Evolutionary conservation across 1,140 invertebrate genomes (phyloP).

Genomic region (Polyergus mexicanus): DNA sequence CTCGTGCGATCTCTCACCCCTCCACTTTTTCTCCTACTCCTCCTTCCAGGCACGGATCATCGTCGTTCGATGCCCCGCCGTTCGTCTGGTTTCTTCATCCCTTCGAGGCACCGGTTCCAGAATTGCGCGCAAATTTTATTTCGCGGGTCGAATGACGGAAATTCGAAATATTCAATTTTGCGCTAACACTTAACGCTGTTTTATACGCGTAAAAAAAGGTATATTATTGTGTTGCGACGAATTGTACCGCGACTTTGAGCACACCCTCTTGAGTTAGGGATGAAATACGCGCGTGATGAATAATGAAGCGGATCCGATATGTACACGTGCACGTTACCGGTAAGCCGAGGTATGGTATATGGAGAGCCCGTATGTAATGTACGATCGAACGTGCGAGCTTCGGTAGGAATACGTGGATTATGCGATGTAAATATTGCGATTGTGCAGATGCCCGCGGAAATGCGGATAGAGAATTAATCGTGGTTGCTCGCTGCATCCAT

Average conservation of each 20-base stretch:
- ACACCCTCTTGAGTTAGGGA: not conserved
- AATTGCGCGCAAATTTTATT: conserved; percentile 10
- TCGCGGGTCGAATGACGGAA: not conserved
- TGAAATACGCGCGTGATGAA: conserved; percentile 23
- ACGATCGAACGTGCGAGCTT: conserved; percentile 34
- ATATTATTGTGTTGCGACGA: not conserved
- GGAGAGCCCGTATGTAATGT: not conserved
- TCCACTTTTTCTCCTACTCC: conserved; percentile 47
- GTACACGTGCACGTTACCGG: not conserved
- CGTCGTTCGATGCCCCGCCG: conserved; percentile 51
- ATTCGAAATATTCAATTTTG: conserved; percentile 18
- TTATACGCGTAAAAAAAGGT: conserved; percentile 13
- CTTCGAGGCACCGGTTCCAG: not conserved
- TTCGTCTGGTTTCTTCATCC: conserved; percentile 20
- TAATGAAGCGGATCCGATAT: conserved; percentile 7
- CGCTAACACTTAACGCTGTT: not conserved
- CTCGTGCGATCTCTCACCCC: conserved; percentile 44
- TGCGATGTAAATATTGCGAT: conserved; percentile 43
- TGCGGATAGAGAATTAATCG: conserved; percentile 39
- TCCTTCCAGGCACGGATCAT: conserved; percentile 63
- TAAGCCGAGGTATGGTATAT: conserved; percentile 13
- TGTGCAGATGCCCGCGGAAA: conserved; percentile 10
- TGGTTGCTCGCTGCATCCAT: not conserved
- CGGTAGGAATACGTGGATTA: conserved; percentile 37
- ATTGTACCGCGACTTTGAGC: not conserved